Conservation (phyloP, 2,113 vertebrate genomes). For the Campylomormyrus numenius region DNA sequence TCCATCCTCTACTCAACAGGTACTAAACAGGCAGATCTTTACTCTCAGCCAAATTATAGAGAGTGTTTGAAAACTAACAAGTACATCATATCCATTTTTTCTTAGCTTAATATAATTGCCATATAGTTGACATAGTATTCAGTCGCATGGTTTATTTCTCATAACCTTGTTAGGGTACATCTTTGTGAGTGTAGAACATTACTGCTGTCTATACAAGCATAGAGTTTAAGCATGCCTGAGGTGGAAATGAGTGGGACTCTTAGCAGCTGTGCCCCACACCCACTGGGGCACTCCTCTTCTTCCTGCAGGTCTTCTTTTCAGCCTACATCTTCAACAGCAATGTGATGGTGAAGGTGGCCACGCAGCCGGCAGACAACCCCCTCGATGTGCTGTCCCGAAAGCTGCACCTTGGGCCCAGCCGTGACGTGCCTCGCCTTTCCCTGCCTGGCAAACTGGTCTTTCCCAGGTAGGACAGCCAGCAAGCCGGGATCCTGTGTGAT, state of each 20-base stretch:
- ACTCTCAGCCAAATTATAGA: not conserved
- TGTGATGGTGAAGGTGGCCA: constrained; percentile 99
- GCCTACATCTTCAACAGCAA: constrained; percentile 99
- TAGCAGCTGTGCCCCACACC: not conserved
- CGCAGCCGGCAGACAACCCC: constrained; percentile 95
- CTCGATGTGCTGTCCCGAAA: constrained; percentile 94
- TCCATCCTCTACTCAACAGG: not conserved
- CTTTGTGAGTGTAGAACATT: not conserved
- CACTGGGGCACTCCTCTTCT: not conserved
- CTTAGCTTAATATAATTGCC: not conserved
- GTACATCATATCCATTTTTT: not conserved
- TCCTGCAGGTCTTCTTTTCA: constrained; percentile 88
- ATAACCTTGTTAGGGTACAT: not conserved
- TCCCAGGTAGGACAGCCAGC: constrained; percentile 69
- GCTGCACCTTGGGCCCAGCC: constrained; percentile 88
- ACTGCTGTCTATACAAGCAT: not conserved
- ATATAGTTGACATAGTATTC: not conserved
- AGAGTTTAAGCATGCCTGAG: not conserved
- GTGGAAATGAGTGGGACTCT: not conserved
- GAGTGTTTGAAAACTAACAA: not conserved
- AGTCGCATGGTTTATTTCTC: not conserved
- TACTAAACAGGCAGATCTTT: not conserved
- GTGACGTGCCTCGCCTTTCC: constrained; percentile 89
- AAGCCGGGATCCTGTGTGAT: not conserved
- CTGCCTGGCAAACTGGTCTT: constrained; percentile 97